Percentiles rank a stretch among this genome's conserved stretches.
These are phyloP conservation scores for Pangasius larnaudii DNA, from an alignment of 2,797 vertebrate genomes.

Conservation along the genomic window DNA sequence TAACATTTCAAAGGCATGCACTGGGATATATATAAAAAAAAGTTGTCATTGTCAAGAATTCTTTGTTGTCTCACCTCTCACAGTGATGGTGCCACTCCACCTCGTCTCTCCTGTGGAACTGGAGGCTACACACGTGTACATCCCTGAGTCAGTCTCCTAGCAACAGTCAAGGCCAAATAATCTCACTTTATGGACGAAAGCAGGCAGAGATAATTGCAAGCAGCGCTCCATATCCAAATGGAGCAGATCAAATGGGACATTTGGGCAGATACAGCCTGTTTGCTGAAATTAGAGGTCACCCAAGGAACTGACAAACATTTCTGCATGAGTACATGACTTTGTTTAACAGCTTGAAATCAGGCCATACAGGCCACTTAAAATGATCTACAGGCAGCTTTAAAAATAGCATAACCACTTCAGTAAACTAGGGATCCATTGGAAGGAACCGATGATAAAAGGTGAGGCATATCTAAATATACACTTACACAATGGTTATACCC, in stretches of 20 bases:
- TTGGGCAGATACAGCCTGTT: slow-evolving; percentile 45
- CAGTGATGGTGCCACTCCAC: slow-evolving; percentile 85
- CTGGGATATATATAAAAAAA: neutral
- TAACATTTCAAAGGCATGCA: neutral
- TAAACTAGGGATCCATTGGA: neutral
- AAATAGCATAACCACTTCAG: neutral
- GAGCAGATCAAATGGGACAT: slow-evolving; percentile 49
- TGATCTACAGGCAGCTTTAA: neutral
- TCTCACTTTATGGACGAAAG: slow-evolving; percentile 50
- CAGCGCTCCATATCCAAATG: slow-evolving; percentile 37
- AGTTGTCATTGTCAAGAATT: slow-evolving; percentile 2
- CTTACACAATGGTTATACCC: neutral
- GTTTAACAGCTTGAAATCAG: slow-evolving; percentile 35
- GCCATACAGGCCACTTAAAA: slow-evolving; percentile 19
- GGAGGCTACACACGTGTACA: slow-evolving; percentile 86
- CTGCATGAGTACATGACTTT: slow-evolving; percentile 11
- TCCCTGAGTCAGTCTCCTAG: slow-evolving; percentile 86
- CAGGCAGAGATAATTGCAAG: slow-evolving; percentile 52
- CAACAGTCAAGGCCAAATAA: slow-evolving; percentile 59
- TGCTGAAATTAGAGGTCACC: slow-evolving; percentile 46
- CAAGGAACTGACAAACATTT: slow-evolving; percentile 40
- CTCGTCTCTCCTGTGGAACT: slow-evolving; percentile 82
- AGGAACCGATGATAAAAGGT: neutral
- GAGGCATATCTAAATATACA: neutral
- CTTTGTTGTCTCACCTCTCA: slow-evolving; percentile 76